Evolutionary conservation across 2,797 vertebrate genomes (phyloP), one percentile per base, ranked within the genome.

Genomic region (Galaxias olidus): DNA sequence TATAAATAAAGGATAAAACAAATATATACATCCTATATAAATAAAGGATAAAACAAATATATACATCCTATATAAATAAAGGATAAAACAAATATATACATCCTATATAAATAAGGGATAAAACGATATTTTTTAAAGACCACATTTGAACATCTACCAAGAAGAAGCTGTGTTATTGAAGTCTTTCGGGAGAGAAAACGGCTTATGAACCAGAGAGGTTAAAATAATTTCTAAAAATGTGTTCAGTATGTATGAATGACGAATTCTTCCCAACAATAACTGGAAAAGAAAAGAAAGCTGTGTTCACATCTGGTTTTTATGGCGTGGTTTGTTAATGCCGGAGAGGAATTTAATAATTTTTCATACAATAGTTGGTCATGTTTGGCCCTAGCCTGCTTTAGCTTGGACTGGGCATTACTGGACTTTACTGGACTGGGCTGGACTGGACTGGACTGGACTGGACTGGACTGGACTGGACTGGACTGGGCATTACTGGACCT

Each of bases 221-320:
- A 66, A 79, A 68, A 70, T 70, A 55, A 72, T 77, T 84, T 76
- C 77, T 79, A 81, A 81, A 86, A 86, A 86, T 86, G 83, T 77
- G 78, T 85, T 86, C 81, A 84, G 43, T 49, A 61, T 1, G 84
- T 83, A 76, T 62, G 74, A 77, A 74, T 85, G 30, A 74, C 58
- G 71, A 84, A 78, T 77, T 65, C 58, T 64, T 45, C 86, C 86
- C 82, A 86, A 84, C 79, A 86, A 84, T 80, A 85, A 82, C 81
- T 83, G 83, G 71, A 81, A 81, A 74, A 80, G 78, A 86, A 82
- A 69, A 65, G 78, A 86, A 82, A 69, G 63, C 69, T 51, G 64
- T 57, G 74, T 75, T 75, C 81, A 66, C 85, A 86, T 89, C 82
- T 87, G 86, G 73, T 78, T 88, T 87, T 84, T 77, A 87, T 87